Evolutionary conservation across 2,797 vertebrate genomes (phyloP), one percentile per base, ranked within the genome.

Genomic region (Acanthurus tractus): DNA sequence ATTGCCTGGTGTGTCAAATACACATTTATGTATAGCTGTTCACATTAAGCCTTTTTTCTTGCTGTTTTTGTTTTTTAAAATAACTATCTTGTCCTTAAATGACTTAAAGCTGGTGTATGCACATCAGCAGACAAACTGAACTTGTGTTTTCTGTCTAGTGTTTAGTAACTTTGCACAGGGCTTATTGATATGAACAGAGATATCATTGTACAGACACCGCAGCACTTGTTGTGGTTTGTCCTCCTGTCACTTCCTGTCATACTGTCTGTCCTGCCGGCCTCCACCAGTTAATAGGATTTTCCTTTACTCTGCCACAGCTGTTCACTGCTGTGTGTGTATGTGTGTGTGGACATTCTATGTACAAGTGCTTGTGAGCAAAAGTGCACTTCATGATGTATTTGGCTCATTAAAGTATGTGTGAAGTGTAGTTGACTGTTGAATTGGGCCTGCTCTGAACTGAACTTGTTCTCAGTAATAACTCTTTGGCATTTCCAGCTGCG

Each of bases 401-500:
- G 38, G 34, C 38, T 72, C 14, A 8, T 66, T 53, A 56, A 69
- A 52, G 45, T 34, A 17, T 45, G 46, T 9, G 49, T 50, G 20
- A 20, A 80, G 64, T 76, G 56, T 57, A 23, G 74, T 63, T 38
- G 55, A 54, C 65, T 88, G 82, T 86, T 80, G 48, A 71, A 36
- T 63, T 42, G 36, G 86, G 72, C 83, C 79, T 79, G 74, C 53
- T 74, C 63, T 77, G 67, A 40, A 46, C 40, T 65, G 66, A 53
- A 68, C 67, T 69, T 61, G 36, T 22, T 38, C 44, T 85, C 56
- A 40, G 49, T 76, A 40, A 70, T 80, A 87, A 79, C 85, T 73
- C 78, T 81, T 79, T 56, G 73, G 54, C 76, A 52, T 71, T 81
- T 18, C 74, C 88, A 90, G 89, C 92, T 94, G 93, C 63, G 38